Evolutionary conservation across 2,113 vertebrate species (phyloP).

Genomic region (Todiramphus chloris): DNA sequence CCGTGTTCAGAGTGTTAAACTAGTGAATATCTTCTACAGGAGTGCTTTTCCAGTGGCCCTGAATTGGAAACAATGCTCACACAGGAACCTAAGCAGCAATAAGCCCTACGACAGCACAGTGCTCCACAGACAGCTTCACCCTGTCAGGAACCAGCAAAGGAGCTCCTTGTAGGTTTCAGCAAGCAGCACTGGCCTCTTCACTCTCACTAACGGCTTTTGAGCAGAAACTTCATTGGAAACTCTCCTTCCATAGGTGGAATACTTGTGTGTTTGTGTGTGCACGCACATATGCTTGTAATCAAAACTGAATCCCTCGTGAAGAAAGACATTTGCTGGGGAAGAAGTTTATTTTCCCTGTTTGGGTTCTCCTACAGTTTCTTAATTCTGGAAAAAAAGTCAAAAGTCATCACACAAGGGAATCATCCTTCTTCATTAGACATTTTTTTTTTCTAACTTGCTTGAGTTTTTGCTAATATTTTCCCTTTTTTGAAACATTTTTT

Average conservation of each 20-base stretch:
- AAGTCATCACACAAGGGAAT: neutral
- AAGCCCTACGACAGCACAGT: neutral
- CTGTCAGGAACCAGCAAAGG: neutral
- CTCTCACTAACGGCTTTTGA: neutral
- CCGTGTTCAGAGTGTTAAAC: neutral
- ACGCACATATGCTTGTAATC: neutral
- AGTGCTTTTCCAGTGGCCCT: neutral
- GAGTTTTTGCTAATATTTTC: neutral
- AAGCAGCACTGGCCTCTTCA: neutral
- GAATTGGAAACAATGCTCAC: neutral
- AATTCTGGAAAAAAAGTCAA: neutral
- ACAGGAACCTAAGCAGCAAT: fast-evolving
- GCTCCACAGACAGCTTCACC: neutral
- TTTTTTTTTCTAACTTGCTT: neutral
- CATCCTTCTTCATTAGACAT: neutral
- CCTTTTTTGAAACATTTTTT: neutral
- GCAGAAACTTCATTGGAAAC: neutral
- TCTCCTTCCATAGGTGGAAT: neutral
- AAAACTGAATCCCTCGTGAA: neutral
- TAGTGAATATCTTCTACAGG: neutral
- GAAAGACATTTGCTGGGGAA: neutral
- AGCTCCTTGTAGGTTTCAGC: neutral
- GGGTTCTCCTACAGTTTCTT: neutral
- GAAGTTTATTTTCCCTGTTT: neutral
- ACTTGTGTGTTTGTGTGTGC: neutral